phyloP scores from a whole-genome alignment of 2,797 vertebrate species.

The Momotus momota region DNA sequence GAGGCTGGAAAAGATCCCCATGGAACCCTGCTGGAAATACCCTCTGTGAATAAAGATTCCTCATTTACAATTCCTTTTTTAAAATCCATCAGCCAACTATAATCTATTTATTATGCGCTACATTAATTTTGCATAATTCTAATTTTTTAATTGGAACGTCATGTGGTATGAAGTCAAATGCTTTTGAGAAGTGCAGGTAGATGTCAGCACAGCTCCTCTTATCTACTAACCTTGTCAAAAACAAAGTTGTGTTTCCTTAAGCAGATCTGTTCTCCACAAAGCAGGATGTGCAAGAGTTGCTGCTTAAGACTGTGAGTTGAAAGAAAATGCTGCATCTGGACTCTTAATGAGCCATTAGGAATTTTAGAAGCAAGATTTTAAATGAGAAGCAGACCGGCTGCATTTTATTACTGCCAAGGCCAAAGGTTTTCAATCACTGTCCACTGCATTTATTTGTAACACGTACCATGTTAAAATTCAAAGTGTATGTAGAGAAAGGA shows the following conservation, averaged over 20 bases:
- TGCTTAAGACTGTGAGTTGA: background rate
- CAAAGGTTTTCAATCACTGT: background rate
- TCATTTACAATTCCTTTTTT: constrained; percentile 35
- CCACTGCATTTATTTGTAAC: background rate
- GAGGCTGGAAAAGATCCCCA: background rate
- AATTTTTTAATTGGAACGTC: constrained; percentile 45
- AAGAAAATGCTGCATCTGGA: background rate
- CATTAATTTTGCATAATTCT: constrained; percentile 33
- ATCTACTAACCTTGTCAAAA: background rate
- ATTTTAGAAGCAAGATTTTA: background rate
- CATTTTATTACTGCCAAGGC: background rate
- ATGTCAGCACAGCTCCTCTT: constrained; percentile 33
- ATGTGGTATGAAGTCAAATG: background rate
- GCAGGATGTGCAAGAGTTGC: background rate
- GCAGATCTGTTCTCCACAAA: background rate
- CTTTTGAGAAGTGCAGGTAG: constrained; percentile 20
- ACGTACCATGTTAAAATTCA: background rate
- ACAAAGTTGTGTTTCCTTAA: background rate
- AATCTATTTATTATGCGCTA: constrained; percentile 23
- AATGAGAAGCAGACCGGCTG: background rate
- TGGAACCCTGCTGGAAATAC: background rate
- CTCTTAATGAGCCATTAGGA: background rate
- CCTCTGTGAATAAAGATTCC: background rate
- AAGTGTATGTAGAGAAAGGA: background rate
- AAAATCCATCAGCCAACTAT: background rate